Conservation (phyloP, 2,113 vertebrate genomes). For the Fulmarus glacialis region DNA sequence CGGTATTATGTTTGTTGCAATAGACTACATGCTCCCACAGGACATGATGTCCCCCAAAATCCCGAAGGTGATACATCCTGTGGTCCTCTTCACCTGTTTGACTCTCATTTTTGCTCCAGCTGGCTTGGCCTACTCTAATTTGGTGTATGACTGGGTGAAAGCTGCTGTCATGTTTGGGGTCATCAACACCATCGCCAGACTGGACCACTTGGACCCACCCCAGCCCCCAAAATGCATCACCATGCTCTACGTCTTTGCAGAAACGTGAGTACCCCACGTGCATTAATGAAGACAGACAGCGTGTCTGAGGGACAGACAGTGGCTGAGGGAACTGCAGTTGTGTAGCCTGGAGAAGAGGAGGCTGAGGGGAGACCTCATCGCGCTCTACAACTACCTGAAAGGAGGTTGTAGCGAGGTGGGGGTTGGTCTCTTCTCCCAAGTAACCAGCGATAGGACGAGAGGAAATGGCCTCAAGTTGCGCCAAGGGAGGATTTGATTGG, state of each 20-base stretch:
- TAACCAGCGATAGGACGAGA: no score
- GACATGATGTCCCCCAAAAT: neutral
- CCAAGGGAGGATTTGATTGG: no score
- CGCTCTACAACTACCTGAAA: no score
- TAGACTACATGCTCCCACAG: neutral
- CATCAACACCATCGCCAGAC: constrained; percentile 85
- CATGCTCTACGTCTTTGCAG: constrained; percentile 90
- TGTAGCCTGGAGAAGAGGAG: no score
- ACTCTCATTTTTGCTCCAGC: constrained; percentile 72
- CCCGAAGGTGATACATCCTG: rapidly evolving
- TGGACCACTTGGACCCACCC: constrained; percentile 93
- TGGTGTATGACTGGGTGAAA: constrained; percentile 97
- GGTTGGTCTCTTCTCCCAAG: no score
- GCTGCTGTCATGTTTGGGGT: constrained; percentile 93
- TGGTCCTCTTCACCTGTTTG: rapidly evolving
- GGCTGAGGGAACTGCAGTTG: no score
- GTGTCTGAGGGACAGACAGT: no score
- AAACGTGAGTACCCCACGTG: constrained; percentile 80
- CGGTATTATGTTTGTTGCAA: neutral
- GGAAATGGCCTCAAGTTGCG: no score
- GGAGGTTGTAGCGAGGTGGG: no score
- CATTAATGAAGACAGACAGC: rapidly evolving
- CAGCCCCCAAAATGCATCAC: constrained; percentile 95
- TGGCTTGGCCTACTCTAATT: constrained; percentile 90
- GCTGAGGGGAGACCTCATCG: no score